A percentile compares a stretch with the other conserved stretches of the same genome.
Evolutionary conservation across 2,797 vertebrate species (phyloP).

Genomic region (Sebastes taczanowskii): DNA sequence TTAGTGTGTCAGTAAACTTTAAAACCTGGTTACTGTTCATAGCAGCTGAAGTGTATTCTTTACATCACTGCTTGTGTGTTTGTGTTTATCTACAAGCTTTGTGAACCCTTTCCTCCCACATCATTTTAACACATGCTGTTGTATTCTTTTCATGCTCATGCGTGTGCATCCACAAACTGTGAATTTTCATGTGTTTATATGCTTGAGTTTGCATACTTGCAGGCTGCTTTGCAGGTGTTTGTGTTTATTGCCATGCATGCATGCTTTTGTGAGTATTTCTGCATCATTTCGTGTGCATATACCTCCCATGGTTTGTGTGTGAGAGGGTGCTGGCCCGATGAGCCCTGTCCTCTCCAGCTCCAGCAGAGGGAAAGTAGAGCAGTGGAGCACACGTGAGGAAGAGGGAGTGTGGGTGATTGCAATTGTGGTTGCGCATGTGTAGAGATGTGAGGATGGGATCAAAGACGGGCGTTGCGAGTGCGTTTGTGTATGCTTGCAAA

Average conservation of each 20-base stretch:
- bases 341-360: conserved; percentile 49
- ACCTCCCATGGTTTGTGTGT: not conserved
- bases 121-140: not conserved
- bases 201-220: not conserved
- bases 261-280: not conserved
- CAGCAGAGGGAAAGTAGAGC: conserved; percentile 72
- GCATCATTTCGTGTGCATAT: not conserved
- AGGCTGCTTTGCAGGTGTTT: not conserved
- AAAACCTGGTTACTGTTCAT: not conserved
- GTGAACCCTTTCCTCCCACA: not conserved
- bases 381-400: conserved; percentile 76
- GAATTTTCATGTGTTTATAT: not conserved
- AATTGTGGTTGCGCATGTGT: conserved; percentile 57
- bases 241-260: not conserved
- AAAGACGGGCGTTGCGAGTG: conserved; percentile 34
- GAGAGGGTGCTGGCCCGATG: conserved; percentile 28
- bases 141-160: not conserved
- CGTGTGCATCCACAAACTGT: not conserved
- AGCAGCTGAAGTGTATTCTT: not conserved
- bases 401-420: conserved; percentile 60
- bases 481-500: conserved; percentile 19
- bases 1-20: not conserved
- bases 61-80: not conserved
- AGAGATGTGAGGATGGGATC: conserved; percentile 47
- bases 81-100: not conserved